These are phyloP conservation scores for Ammodytes marinus DNA, from an alignment of 2,113 vertebrate genomes.

Conservation along the genomic window DNA sequence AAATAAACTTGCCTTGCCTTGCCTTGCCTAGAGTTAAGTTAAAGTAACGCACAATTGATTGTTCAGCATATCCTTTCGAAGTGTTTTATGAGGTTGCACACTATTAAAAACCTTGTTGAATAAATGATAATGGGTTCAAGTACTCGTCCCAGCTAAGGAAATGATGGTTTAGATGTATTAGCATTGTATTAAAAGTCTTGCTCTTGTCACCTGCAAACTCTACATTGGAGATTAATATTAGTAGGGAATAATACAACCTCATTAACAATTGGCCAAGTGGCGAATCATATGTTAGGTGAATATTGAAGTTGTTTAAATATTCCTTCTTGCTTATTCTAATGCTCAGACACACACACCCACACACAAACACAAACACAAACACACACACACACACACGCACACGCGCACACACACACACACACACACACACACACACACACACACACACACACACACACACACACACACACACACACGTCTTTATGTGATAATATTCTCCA, in stretches of 20 bases:
- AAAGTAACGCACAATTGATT: no score
- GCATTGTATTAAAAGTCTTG: no score
- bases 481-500: conserved; percentile 33
- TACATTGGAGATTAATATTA: no score
- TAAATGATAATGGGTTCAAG: neutral
- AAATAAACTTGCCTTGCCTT: no score
- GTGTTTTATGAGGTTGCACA: neutral
- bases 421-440: no score
- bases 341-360: conserved; percentile 13
- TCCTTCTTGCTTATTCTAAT: conserved; percentile 15
- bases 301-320: neutral
- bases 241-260: no score
- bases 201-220: no score
- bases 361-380: neutral
- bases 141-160: neutral
- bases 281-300: neutral
- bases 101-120: neutral
- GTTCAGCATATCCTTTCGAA: neutral
- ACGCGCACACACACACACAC: no score
- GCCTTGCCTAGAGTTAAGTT: no score
- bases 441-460: no score
- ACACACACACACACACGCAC: conserved; percentile 4
- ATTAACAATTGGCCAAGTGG: neutral
- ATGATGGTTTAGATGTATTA: neutral
- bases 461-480: neutral